Base-by-base conservation (phyloP, 64 coral and sea anemone species). In the Stichodactyla helianthus region DNA sequence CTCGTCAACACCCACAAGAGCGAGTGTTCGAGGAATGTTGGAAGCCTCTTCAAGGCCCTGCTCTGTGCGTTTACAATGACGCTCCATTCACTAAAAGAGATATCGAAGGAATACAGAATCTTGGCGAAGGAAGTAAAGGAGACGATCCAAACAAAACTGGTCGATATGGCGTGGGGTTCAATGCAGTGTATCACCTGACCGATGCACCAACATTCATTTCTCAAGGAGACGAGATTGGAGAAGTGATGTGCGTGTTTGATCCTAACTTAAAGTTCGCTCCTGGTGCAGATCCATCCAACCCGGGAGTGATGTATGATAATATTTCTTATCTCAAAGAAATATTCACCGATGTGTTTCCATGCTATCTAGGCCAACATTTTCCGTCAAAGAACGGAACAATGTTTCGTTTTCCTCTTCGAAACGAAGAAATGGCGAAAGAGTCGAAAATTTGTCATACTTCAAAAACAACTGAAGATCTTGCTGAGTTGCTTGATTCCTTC, bases 171-270 rank as follows among this genome's bases (percentile, higher is more conserved):
- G 86, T 97, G 12, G 95, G 95, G 3, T 97, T 93, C 71, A 97
- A 93, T 27, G 91, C 95, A 7, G 95, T 97, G 26, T 97, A 97
- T 78, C 95, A 97, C 77, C 59, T 97, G 50, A 97, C 95, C 20
- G 95, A 97, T 87, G 88, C 67, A 16, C 95, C 95, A 19, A 86
- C 86, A 1, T 97, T 97, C 19, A 63, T 93, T 14, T 93, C 95
- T 0, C 91, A 86, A 52, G 74, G 93, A 2, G 61, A 70, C 0
- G 93, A 95, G 65, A 89, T 89, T 86, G 92, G 88, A 51, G 91
- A 93, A 86, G 51, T 93, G 14, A 53, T 98, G 27, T 98, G 95
- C 54, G 86, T 93, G 8, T 98, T 91, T 61, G 95, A 98, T 44
- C 95, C 95, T 0, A 88, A 91, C 61, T 53, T 77, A 54, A 90